Conservation (phyloP, 2,797 vertebrate genomes). For the Amblyopsis hoosieri region DNA sequence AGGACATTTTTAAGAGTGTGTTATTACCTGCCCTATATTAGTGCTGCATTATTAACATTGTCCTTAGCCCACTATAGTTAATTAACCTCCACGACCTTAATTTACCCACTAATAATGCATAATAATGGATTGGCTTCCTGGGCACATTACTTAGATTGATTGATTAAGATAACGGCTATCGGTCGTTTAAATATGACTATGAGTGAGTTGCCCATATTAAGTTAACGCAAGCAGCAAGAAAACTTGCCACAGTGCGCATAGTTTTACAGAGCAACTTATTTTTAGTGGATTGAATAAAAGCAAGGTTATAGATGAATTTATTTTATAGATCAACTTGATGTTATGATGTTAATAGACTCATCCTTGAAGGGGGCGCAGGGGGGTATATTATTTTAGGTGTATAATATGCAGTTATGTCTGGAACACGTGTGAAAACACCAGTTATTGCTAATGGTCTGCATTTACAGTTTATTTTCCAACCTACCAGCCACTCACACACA, state of each 20-base stretch:
- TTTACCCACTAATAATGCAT: slow-evolving; percentile 76
- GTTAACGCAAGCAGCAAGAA: slow-evolving; percentile 38
- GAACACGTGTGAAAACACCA: too few relatives aligned
- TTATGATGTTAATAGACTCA: too few relatives aligned
- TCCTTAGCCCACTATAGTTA: slow-evolving; percentile 72
- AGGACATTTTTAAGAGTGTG: slow-evolving; percentile 61
- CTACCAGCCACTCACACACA: too few relatives aligned
- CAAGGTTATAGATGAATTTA: too few relatives aligned
- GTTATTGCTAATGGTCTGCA: too few relatives aligned
- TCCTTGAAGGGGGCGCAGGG: too few relatives aligned
- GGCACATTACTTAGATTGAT: slow-evolving; percentile 76
- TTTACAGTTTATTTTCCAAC: too few relatives aligned
- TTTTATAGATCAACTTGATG: too few relatives aligned
- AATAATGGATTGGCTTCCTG: slow-evolving; percentile 79
- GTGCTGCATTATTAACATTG: slow-evolving; percentile 78
- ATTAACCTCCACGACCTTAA: slow-evolving; percentile 82
- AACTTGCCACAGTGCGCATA: slow-evolving; percentile 10
- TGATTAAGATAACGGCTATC: slow-evolving; percentile 76
- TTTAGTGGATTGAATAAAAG: neutral
- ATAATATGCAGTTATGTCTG: too few relatives aligned
- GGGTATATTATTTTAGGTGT: too few relatives aligned
- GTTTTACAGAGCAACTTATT: slow-evolving; percentile 13
- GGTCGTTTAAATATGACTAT: slow-evolving; percentile 72
- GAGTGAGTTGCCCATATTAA: slow-evolving; percentile 51
- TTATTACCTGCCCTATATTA: slow-evolving; percentile 73